These are phyloP conservation scores for Stenodema calcarata DNA, from an alignment of 2,888 invertebrate species.

Conservation along the genomic window DNA sequence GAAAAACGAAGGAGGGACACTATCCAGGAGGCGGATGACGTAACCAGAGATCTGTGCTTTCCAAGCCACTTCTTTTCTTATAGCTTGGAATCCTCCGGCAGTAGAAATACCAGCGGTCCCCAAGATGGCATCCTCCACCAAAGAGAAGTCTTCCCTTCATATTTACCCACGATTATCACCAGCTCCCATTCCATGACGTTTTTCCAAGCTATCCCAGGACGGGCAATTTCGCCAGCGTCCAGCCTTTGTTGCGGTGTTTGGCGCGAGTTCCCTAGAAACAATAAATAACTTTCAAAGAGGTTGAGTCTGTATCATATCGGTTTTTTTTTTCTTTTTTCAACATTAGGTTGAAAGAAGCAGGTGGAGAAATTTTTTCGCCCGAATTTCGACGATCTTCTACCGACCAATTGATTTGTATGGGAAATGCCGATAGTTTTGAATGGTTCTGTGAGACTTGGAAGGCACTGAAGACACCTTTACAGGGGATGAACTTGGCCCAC, in stretches of 20 bases:
- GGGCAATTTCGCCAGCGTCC: background rate
- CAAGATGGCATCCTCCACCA: slow-evolving; percentile 15
- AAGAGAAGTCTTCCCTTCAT: slow-evolving; percentile 8
- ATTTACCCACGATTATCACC: slow-evolving; percentile 12
- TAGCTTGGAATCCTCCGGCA: slow-evolving; percentile 25
- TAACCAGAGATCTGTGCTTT: background rate
- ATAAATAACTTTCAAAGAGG: background rate
- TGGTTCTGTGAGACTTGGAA: too few species aligned
- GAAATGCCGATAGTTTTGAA: too few species aligned
- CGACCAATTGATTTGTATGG: too few species aligned
- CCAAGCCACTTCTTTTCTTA: slow-evolving; percentile 6
- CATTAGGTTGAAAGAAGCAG: background rate
- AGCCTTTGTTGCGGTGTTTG: background rate
- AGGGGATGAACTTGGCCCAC: too few species aligned
- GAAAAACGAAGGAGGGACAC: background rate
- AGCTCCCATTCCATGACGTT: background rate
- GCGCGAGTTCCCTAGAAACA: slow-evolving; percentile 1
- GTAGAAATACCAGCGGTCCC: slow-evolving; percentile 37
- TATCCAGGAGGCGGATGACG: slow-evolving; percentile 30
- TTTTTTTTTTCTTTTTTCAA: background rate
- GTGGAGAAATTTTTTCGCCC: background rate
- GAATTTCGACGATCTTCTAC: background rate
- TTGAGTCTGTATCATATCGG: background rate
- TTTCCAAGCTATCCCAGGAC: background rate
- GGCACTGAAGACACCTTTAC: too few species aligned